These are phyloP conservation scores for Ceratosolen fusciceps DNA, from an alignment of 1,140 invertebrate genomes.

Conservation along the genomic window DNA sequence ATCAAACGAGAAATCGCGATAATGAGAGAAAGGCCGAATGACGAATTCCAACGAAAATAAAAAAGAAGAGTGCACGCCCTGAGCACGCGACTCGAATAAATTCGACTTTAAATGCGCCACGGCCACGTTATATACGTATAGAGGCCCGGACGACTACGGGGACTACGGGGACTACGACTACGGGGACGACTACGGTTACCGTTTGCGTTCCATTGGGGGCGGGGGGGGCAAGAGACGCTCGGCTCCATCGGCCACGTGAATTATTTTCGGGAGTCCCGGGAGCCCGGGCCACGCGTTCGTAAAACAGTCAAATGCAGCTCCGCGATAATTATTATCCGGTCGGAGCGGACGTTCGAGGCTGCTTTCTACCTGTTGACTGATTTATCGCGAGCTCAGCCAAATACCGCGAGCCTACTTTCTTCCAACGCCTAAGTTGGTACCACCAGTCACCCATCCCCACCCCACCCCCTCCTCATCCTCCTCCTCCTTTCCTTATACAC, in stretches of 20 bases:
- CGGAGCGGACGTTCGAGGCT: not conserved
- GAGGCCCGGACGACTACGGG: not conserved
- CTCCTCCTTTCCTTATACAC: too few species aligned
- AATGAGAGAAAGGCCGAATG: slow-evolving; percentile 42
- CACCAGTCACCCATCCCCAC: too few species aligned
- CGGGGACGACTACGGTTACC: not conserved
- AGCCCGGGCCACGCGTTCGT: slow-evolving; percentile 3
- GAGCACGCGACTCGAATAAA: slow-evolving; percentile 28
- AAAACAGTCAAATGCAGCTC: slow-evolving; percentile 16
- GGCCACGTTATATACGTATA: not conserved
- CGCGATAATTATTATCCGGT: slow-evolving; percentile 34
- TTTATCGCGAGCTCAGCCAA: slow-evolving; percentile 22
- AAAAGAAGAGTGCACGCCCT: not conserved
- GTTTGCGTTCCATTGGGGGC: too few species aligned
- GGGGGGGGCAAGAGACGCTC: not conserved
- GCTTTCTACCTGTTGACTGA: slow-evolving; percentile 36
- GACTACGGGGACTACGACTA: not conserved
- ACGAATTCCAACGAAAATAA: slow-evolving; percentile 30
- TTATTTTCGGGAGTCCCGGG: not conserved
- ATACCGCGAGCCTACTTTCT: slow-evolving; percentile 14
- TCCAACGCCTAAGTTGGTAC: not conserved
- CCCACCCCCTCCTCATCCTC: too few species aligned
- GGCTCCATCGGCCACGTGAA: not conserved
- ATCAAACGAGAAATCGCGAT: slow-evolving; percentile 42
- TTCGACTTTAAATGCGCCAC: slow-evolving; percentile 1